Conservation (phyloP, 2,113 vertebrate species). For the Bubo blakistoni region DNA sequence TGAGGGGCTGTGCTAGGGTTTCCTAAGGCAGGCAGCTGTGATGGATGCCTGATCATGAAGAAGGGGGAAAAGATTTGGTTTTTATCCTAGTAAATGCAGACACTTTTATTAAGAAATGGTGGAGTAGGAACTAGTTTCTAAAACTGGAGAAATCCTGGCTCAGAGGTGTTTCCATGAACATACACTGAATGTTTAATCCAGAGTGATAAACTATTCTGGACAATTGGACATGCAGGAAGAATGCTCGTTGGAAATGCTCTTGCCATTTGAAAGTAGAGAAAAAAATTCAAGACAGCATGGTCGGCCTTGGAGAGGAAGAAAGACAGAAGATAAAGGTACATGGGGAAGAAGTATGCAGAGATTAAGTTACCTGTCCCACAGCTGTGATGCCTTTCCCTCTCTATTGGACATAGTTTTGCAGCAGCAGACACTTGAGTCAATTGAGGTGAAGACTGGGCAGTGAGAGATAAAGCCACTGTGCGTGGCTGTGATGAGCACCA, state of each 20-base stretch:
- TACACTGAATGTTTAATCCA: neutral
- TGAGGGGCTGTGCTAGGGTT: neutral
- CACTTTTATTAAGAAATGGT: neutral
- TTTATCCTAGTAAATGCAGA: neutral
- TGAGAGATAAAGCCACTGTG: neutral
- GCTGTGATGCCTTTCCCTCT: neutral
- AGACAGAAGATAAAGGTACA: neutral
- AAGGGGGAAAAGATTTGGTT: neutral
- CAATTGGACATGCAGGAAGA: neutral
- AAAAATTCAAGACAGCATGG: neutral
- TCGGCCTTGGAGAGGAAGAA: neutral
- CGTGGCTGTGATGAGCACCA: fast-evolving
- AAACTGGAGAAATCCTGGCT: neutral
- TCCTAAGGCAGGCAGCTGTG: neutral
- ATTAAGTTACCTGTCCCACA: neutral
- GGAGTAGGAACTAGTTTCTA: neutral
- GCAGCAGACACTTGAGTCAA: neutral
- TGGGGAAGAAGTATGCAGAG: neutral
- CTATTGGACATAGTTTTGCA: neutral
- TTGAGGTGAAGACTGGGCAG: neutral
- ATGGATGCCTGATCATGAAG: neutral
- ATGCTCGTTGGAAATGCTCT: neutral
- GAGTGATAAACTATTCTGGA: neutral
- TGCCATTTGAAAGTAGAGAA: neutral
- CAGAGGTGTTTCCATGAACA: neutral